Conservation (phyloP, 2,888 invertebrate species). For the Bhutanitis thaidina region DNA sequence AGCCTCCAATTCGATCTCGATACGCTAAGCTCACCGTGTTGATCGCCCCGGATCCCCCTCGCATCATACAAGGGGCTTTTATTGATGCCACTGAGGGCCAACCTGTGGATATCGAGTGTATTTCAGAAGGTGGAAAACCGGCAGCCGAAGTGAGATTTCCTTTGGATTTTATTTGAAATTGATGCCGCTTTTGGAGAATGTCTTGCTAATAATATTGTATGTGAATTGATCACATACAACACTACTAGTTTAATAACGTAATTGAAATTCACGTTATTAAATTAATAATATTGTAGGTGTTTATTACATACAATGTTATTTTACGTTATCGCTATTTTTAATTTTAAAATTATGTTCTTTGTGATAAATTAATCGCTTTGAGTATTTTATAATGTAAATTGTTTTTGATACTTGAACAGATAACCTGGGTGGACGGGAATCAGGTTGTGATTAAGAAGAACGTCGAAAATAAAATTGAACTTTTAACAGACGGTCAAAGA, state of each 20-base stretch:
- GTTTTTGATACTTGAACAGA: conserved; percentile 65
- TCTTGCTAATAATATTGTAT: not conserved
- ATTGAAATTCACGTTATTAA: no score
- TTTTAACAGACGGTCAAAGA: conserved; percentile 87
- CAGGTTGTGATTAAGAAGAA: conserved; percentile 90
- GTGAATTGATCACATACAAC: no score
- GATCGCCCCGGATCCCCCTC: conserved; percentile 93
- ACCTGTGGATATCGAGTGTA: conserved; percentile 93
- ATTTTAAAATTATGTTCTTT: not conserved
- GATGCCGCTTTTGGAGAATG: not conserved
- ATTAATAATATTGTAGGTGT: no score
- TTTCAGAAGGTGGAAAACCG: conserved; percentile 94
- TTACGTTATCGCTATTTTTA: not conserved
- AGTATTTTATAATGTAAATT: not conserved
- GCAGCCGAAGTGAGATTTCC: conserved; percentile 86
- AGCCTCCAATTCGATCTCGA: conserved; percentile 90
- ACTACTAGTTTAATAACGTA: no score
- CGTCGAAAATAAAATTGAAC: conserved; percentile 86
- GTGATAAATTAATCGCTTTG: not conserved
- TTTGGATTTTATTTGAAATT: conserved; percentile 7
- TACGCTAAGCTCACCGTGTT: conserved; percentile 91
- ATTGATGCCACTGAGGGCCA: conserved; percentile 94
- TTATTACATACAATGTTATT: no score
- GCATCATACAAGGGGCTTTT: conserved; percentile 89
- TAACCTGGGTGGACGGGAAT: conserved; percentile 95